phyloP scores from a whole-genome alignment of 2,797 vertebrate species.

The Danio tinwini region DNA sequence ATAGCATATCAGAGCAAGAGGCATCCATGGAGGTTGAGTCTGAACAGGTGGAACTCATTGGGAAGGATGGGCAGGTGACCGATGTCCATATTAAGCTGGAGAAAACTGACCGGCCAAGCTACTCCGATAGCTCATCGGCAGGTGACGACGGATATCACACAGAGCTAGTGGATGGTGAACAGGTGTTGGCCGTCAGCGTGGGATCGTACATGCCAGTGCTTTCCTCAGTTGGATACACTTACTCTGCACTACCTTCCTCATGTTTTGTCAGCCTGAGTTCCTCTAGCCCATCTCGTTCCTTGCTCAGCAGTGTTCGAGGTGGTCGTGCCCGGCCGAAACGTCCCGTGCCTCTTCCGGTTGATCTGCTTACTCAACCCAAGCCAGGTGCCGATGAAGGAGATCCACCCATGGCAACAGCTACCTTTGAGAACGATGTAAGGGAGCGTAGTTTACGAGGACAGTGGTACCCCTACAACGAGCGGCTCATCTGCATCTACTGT shows the following conservation, averaged over 20 bases:
- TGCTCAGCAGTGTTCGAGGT: constrained; percentile 92
- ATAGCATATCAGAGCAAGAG: constrained; percentile 94
- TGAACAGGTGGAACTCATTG: constrained; percentile 89
- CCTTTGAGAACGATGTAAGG: constrained; percentile 86
- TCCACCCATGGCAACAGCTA: constrained; percentile 70
- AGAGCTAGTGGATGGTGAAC: constrained; percentile 96
- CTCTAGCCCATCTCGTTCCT: constrained; percentile 93
- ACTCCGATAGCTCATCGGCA: constrained; percentile 95
- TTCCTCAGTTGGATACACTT: constrained; percentile 89
- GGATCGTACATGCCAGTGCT: constrained; percentile 93
- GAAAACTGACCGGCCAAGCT: constrained; percentile 91
- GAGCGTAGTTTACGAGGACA: constrained; percentile 90
- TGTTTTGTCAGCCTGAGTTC: constrained; percentile 88
- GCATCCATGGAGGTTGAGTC: constrained; percentile 91
- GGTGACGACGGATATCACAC: constrained; percentile 98
- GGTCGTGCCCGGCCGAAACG: constrained; percentile 89
- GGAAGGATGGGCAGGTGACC: constrained; percentile 89
- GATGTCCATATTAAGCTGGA: constrained; percentile 96
- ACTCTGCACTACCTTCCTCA: constrained; percentile 84
- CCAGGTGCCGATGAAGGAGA: constrained; percentile 79
- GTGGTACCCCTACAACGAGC: constrained; percentile 95
- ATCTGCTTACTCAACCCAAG: constrained; percentile 71
- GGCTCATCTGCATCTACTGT: constrained; percentile 97
- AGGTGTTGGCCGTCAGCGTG: constrained; percentile 94
- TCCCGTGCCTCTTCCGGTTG: constrained; percentile 72